A percentile compares a stretch with the other conserved stretches of the same genome.
Evolutionary conservation across 2,113 vertebrate genomes (phyloP).

Genomic region (Rhinopithecus roxellana): DNA sequence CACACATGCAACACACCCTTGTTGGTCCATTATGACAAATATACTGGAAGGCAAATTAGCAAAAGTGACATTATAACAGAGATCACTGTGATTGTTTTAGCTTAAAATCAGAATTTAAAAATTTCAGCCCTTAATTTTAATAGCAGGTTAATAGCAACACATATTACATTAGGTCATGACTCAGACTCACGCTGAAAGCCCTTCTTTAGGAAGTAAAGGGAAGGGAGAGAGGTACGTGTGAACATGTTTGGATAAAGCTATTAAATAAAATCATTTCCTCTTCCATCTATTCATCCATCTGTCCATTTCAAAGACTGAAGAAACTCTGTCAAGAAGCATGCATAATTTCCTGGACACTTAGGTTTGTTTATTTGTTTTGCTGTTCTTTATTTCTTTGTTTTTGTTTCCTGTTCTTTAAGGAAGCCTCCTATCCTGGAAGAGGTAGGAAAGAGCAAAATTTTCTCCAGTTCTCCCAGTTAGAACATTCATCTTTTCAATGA

Average conservation of each 20-base stretch:
- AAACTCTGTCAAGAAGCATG: not conserved
- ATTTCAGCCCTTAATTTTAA: not conserved
- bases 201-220: not conserved
- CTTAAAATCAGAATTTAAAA: constrained; percentile 45
- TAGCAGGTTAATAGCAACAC: not conserved
- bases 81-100: not conserved
- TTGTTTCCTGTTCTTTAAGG: not conserved
- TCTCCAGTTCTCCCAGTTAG: not conserved
- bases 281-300: not conserved
- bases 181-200: not conserved
- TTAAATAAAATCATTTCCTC: not conserved
- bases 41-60: not conserved
- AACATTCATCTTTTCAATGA: not conserved
- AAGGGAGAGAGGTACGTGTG: not conserved
- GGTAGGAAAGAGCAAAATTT: not conserved
- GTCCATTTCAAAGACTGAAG: not conserved
- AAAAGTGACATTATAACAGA: not conserved
- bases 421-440: not conserved
- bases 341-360: not conserved
- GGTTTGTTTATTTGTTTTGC: not conserved
- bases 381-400: not conserved
- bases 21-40: not conserved
- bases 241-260: not conserved
- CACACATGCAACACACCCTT: not conserved
- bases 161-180: not conserved